Evolutionary conservation across 2,113 vertebrate species (phyloP).

Genomic region (Hippocampus comes): DNA sequence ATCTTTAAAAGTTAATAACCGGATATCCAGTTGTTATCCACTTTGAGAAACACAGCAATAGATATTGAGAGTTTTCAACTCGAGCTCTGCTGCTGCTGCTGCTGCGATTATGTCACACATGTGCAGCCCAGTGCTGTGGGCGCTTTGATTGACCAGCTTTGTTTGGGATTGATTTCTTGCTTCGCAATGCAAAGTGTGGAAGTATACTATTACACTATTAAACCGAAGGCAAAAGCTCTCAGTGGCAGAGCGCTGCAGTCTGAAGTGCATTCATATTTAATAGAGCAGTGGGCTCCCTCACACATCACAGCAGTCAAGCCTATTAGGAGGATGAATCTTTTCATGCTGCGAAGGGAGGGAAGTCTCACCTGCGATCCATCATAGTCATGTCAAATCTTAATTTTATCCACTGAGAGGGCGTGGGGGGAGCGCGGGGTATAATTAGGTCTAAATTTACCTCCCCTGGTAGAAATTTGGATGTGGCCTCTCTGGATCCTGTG

Average conservation of each 20-base stretch:
- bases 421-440: constrained; percentile 29
- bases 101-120: constrained; percentile 37
- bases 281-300: constrained; percentile 57
- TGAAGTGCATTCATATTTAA: constrained; percentile 67
- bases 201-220: constrained; percentile 47
- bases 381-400: constrained; percentile 62
- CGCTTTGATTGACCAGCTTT: constrained; percentile 38
- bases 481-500: constrained; percentile 41
- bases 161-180: constrained; percentile 53
- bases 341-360: constrained; percentile 30
- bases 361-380: constrained; percentile 63
- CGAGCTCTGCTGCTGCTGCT: constrained; percentile 3
- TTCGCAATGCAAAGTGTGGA: constrained; percentile 41
- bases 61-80: neutral
- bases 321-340: constrained; percentile 61
- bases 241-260: constrained; percentile 28
- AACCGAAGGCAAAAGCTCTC: constrained; percentile 36
- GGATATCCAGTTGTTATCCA: neutral
- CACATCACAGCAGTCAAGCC: constrained; percentile 57
- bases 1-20: neutral
- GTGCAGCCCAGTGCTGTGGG: constrained; percentile 28
- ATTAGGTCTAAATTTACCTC: constrained; percentile 68
- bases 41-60: neutral
- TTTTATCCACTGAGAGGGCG: constrained; percentile 43
- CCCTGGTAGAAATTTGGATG: constrained; percentile 46